A percentile compares a stretch with the other conserved stretches of the same genome.
These are phyloP conservation scores for Callopanchax toddi DNA, from an alignment of 2,113 vertebrate genomes.

Conservation along the genomic window DNA sequence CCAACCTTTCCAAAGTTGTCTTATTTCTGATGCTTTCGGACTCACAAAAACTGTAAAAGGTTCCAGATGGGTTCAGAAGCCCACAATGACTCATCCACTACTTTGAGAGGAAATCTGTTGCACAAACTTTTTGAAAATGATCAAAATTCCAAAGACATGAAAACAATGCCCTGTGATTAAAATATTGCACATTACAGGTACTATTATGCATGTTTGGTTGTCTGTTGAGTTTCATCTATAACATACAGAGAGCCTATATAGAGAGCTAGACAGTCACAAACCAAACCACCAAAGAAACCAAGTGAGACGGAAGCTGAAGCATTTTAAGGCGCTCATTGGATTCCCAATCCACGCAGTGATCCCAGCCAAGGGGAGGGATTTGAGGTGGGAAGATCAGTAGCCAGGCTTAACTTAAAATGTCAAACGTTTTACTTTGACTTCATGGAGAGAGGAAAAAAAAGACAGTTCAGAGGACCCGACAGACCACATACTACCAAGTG, in stretches of 20 bases:
- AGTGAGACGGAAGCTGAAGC: constrained; percentile 47
- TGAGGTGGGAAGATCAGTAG: constrained; percentile 66
- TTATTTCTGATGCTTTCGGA: no score
- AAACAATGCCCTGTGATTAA: no score
- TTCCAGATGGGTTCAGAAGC: no score
- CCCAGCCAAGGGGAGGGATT: constrained; percentile 69
- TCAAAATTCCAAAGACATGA: no score
- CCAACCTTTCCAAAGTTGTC: no score
- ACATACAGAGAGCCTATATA: constrained; percentile 24
- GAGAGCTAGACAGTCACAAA: constrained; percentile 18
- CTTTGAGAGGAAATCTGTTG: no score
- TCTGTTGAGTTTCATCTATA: neutral
- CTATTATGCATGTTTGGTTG: no score
- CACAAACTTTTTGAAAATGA: no score
- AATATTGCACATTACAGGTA: no score
- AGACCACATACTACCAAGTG: constrained; percentile 57
- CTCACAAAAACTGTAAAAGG: no score
- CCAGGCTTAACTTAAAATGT: constrained; percentile 70
- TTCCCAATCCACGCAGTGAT: constrained; percentile 65
- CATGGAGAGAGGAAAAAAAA: constrained; percentile 54
- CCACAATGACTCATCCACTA: no score
- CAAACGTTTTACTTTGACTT: constrained; percentile 70
- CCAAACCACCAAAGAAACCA: constrained; percentile 19
- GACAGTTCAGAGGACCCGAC: constrained; percentile 61
- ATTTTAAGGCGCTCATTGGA: constrained; percentile 63